Base-by-base conservation (phyloP, 2,888 invertebrate species). In the Vanessa cardui region DNA sequence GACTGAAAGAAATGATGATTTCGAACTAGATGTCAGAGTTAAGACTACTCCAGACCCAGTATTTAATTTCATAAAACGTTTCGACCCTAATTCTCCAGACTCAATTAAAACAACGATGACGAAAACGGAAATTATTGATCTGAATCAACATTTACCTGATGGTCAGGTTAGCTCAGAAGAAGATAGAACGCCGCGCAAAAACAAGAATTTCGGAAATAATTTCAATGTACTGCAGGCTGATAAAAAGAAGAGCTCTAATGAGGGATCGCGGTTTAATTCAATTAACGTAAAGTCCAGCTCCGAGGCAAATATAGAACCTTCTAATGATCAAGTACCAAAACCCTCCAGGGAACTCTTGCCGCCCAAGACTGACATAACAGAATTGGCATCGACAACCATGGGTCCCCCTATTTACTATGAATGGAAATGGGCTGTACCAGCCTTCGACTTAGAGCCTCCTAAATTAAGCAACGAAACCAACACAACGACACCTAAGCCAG, bases 341-440 rank as follows among this genome's bases (percentile, higher is more conserved):
- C 90, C 89, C 16, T 81, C 81, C 6, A 83, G 72, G 69, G 89
- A 91, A 15, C 78, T 95, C 0, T 73, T 93, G n/a, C 95, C 94
- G 0, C 95, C 95, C 0, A 93, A 94, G 72, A 80, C 80, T 1
- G 91, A 94, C 18, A 88, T 87, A 67, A 81, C 93, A 1, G 74
- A 80, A 1, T 71, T 82, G 7, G 82, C 83, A 1, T 84, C 91
- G 5, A 93, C 94, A 0, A 95, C 95, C 0, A 93, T 94, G 77
- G 94, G 94, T 1, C 95, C 95, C 0, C 94, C 94, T 0, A 94
- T 94, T 62, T 94, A 94, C 76, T 94, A 94, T 74, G 94, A 95
- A 80, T 94, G 94, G 94, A 94, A 94, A 81, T 94, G 94, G 94
- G 94, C 94, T 6, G 93, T 94, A 1, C 94, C 94, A 0, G 94